Percentiles rank a stretch among this genome's conserved stretches.
phyloP scores from a whole-genome alignment of 2,797 vertebrate species.

The Mus spretus region DNA sequence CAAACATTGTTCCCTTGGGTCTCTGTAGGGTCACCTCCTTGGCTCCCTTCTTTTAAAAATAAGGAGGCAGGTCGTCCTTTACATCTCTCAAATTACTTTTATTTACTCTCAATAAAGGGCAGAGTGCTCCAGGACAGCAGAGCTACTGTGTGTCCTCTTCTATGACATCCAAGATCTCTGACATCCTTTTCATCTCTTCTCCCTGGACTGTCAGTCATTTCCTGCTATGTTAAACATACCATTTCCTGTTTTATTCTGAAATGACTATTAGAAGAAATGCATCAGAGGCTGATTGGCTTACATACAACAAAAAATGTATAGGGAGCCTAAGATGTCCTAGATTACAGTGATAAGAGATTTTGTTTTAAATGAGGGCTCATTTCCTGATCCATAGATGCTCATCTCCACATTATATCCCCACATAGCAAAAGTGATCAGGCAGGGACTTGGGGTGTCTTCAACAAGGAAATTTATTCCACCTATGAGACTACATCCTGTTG shows the following conservation, averaged over 20 bases:
- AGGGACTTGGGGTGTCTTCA: neutral
- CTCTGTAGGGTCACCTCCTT: neutral
- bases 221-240: neutral
- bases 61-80: neutral
- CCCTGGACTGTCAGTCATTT: neutral
- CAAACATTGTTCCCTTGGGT: no score
- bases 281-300: neutral
- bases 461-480: neutral
- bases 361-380: neutral
- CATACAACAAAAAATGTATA: neutral
- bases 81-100: neutral
- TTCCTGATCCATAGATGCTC: neutral
- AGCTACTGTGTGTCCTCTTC: neutral
- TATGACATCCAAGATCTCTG: neutral
- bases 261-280: neutral
- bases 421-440: neutral
- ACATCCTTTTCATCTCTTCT: neutral
- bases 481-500: neutral
- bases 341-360: neutral
- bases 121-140: neutral
- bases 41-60: neutral
- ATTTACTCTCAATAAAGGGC: neutral
- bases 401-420: neutral
- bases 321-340: neutral
- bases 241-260: neutral